Percentiles rank a stretch among this genome's conserved stretches.
Conservation (phyloP, 2,888 invertebrate genomes). For the Gari tellinella region DNA sequence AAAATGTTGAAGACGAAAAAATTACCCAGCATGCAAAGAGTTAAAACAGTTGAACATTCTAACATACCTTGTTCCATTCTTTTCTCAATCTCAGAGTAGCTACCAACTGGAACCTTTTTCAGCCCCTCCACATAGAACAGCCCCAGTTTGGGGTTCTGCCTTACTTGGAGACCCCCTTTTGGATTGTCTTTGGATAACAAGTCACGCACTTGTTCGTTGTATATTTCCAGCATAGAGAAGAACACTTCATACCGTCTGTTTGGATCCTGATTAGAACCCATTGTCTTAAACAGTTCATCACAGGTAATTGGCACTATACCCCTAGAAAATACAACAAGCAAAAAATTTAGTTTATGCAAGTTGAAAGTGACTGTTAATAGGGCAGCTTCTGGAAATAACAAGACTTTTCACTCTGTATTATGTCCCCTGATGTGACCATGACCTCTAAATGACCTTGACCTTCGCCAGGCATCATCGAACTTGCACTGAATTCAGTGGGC, state of each 20-base stretch:
- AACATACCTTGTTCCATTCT: slow-evolving; percentile 84
- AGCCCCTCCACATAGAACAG: slow-evolving; percentile 84
- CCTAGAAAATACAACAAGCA: too few species aligned
- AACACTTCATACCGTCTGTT: slow-evolving; percentile 83
- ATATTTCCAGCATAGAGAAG: slow-evolving; percentile 85
- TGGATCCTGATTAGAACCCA: slow-evolving; percentile 73
- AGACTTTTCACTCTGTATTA: too few species aligned
- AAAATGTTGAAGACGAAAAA: too few species aligned
- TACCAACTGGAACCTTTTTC: slow-evolving; percentile 84
- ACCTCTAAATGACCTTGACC: too few species aligned
- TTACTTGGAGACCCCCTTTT: slow-evolving; percentile 83
- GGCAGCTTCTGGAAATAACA: too few species aligned
- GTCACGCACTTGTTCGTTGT: slow-evolving; percentile 85
- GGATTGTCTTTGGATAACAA: slow-evolving; percentile 83
- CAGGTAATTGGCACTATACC: slow-evolving; percentile 85
- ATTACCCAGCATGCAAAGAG: too few species aligned
- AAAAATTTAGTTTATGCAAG: too few species aligned
- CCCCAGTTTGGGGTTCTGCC: slow-evolving; percentile 84
- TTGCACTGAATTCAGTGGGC: too few species aligned
- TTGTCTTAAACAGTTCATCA: slow-evolving; percentile 84
- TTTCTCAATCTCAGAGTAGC: slow-evolving; percentile 83
- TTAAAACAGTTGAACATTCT: background rate
- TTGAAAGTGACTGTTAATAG: too few species aligned
- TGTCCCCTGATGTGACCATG: too few species aligned
- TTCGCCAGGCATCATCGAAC: too few species aligned